Evolutionary conservation across 2,888 invertebrate species (phyloP).

Genomic region (Ceraclea dissimilis): DNA sequence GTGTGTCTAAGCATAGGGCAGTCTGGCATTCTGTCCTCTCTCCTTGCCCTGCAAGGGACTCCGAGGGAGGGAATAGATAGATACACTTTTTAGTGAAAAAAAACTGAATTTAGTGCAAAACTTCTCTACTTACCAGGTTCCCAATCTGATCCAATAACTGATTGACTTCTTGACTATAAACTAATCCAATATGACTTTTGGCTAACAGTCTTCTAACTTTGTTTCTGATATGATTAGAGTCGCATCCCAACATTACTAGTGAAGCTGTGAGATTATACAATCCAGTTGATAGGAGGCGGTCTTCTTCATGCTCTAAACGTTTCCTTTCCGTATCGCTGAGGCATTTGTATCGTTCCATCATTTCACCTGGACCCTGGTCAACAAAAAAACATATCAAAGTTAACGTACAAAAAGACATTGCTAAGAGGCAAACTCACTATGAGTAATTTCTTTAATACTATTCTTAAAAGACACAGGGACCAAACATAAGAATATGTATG

Average conservation of each 20-base stretch:
- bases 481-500: no score
- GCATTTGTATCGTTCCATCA: constrained; percentile 97
- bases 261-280: constrained; percentile 95
- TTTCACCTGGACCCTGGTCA: constrained; percentile 79
- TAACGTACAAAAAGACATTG: background rate
- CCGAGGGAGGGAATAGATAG: no score
- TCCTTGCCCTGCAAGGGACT: no score
- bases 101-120: background rate
- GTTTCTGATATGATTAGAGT: constrained; percentile 73
- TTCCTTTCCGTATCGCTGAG: constrained; percentile 89
- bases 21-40: no score
- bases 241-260: constrained; percentile 86
- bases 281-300: constrained; percentile 88
- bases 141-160: constrained; percentile 90
- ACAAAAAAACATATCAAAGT: background rate
- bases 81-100: no score
- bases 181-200: constrained; percentile 96
- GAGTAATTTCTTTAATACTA: no score
- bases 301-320: constrained; percentile 95
- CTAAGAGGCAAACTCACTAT: no score
- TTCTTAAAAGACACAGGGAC: no score
- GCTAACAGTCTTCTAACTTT: constrained; percentile 89
- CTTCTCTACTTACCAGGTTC: constrained; percentile 62
- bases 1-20: no score
- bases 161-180: constrained; percentile 97